A percentile compares a stretch with the other conserved stretches of the same genome.
Conservation (phyloP, 2,888 invertebrate species). For the Ceramica pisi region DNA sequence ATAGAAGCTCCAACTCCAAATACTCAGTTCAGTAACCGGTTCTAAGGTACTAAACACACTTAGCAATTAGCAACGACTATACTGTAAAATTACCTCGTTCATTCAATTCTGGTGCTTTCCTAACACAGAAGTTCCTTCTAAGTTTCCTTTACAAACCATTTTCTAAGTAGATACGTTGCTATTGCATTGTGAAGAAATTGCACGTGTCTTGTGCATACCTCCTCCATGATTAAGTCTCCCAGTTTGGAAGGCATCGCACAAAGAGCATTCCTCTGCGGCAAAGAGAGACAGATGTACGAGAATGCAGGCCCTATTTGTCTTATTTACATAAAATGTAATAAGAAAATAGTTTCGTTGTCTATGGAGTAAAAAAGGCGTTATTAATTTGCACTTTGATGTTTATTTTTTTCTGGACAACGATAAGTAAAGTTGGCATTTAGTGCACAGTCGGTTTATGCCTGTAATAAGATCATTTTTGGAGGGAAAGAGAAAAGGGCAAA, state of each 20-base stretch:
- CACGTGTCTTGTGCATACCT: slow-evolving; percentile 77
- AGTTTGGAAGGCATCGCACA: slow-evolving; percentile 73
- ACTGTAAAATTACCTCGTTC: neutral
- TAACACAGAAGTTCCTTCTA: neutral
- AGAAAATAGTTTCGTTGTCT: slow-evolving; percentile 26
- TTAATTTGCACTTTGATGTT: slow-evolving; percentile 23
- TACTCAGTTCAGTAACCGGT: no score
- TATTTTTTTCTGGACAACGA: neutral
- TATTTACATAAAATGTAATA: slow-evolving; percentile 49
- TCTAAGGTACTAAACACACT: slow-evolving; percentile 1
- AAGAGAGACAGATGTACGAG: slow-evolving; percentile 63
- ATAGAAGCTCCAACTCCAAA: no score
- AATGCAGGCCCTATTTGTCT: slow-evolving; percentile 56
- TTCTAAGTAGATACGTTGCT: slow-evolving; percentile 33
- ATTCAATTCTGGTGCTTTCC: slow-evolving; percentile 6
- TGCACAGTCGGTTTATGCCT: no score
- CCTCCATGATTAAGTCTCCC: slow-evolving; percentile 75
- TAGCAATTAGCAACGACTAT: neutral
- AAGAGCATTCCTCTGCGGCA: slow-evolving; percentile 74
- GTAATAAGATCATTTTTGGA: neutral
- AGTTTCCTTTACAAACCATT: slow-evolving; percentile 29
- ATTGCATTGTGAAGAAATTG: slow-evolving; percentile 54
- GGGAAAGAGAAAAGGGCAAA: no score
- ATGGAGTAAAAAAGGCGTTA: slow-evolving; percentile 15
- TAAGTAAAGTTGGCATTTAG: neutral